A percentile compares a stretch with the other conserved stretches of the same genome.
Evolutionary conservation across 2,113 vertebrate species (phyloP).

Genomic region (Procavia capensis): DNA sequence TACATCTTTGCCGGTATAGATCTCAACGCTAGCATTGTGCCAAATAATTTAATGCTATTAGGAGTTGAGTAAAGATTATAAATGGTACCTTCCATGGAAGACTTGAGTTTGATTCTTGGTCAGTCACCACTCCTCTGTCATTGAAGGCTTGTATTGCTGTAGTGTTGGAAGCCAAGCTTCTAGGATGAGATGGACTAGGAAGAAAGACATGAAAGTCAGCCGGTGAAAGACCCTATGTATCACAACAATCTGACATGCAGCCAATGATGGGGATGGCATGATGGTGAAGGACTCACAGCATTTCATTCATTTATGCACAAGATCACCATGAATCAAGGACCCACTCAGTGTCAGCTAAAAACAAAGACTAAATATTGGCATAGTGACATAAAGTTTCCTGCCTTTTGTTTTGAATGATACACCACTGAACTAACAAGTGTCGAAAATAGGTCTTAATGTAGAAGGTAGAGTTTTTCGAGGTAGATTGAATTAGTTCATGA

Average conservation of each 20-base stretch:
- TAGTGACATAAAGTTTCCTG: neutral
- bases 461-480: neutral
- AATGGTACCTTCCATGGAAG: neutral
- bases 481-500: neutral
- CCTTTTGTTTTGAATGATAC: neutral
- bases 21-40: conserved; percentile 2
- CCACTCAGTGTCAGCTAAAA: neutral
- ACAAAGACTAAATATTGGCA: neutral
- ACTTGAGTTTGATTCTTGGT: neutral
- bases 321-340: neutral
- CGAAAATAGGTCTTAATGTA: neutral
- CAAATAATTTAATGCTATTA: conserved; percentile 15
- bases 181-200: neutral
- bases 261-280: neutral
- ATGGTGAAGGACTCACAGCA: neutral
- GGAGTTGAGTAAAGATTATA: conserved; percentile 3
- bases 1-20: neutral
- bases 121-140: neutral
- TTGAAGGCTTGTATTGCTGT: neutral
- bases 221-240: neutral
- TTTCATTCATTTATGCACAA: neutral
- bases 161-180: neutral
- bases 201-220: neutral
- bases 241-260: neutral
- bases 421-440: conserved; percentile 5